Base-by-base conservation (phyloP, 2,888 invertebrate species). In the Leptinotarsa haldemani region DNA sequence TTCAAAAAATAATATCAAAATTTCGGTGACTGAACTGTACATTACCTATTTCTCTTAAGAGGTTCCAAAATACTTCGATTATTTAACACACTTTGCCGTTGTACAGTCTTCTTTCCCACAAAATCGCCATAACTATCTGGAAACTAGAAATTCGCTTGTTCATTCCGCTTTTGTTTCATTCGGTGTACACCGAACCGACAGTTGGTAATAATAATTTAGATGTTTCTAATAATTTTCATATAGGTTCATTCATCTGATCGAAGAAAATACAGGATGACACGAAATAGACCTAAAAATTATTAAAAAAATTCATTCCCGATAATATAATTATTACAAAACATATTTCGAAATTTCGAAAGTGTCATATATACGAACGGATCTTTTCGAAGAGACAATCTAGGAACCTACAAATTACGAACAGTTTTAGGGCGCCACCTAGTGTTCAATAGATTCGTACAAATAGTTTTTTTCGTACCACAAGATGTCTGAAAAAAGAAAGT, bases 81-180 rank as follows among this genome's bases (percentile, higher is more conserved):
- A 72, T 72, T 72, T 56, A 20, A 40, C 30, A 72, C 69, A 66
- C 64, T 50, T 70, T 75, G 63, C 30, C n/a, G 56, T 70, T 63
- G 63, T 53, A 70, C 74, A 73, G 74, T 75, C 77, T 69, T 52
- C 77, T 77, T 74, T 74, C 72, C 70, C 65, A 69, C 69, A 65
- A 74, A 75, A 75, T 77, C 77, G 77, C 77, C 77, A 77, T 77
- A 74, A 74, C 74, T 74, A 63, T 70, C 66, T 63, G 53, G 66
- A 70, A 73, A 70, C 66, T 63, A 30, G 63, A 70, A 73, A 70
- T 22, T 63, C n/a, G 70, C 22, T 56, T 64, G 74, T 74, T 74
- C 70, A 22, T 74, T 70, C 56, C 66, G 4, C 40, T 25, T 65
- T 58, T 65, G n/a, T 48, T 47, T 58, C 20, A 40, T 46, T 63